Conservation (phyloP, 2,888 invertebrate genomes). For the Stenotaenia linearis region DNA sequence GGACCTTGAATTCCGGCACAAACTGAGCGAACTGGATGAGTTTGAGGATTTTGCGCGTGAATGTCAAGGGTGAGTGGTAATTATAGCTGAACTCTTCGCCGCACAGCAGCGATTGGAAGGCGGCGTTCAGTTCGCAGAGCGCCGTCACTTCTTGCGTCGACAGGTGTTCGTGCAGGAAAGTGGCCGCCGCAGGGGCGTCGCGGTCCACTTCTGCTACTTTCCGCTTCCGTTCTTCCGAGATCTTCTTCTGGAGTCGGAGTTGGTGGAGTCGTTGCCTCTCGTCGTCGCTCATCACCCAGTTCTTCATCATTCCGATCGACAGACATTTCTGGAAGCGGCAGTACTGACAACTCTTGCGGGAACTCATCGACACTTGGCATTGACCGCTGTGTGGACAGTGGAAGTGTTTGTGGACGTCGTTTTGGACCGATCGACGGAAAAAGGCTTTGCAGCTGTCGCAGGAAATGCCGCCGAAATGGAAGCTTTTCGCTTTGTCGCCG, state of each 20-base stretch:
- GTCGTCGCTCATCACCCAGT: slow-evolving; percentile 48
- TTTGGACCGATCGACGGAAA: slow-evolving; percentile 48
- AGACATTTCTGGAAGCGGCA: slow-evolving; percentile 47
- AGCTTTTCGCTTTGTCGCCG: slow-evolving; percentile 47
- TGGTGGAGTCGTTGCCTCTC: slow-evolving; percentile 37
- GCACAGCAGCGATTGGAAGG: background rate
- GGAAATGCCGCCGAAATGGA: slow-evolving; percentile 48
- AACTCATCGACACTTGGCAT: slow-evolving; percentile 44
- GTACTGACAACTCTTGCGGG: slow-evolving; percentile 46
- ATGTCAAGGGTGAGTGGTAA: background rate
- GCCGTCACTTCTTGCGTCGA: background rate
- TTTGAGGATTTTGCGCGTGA: background rate
- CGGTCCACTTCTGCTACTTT: background rate
- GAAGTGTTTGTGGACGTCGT: slow-evolving; percentile 45
- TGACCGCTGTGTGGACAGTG: slow-evolving; percentile 44
- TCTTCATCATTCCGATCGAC: slow-evolving; percentile 47
- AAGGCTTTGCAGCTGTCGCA: slow-evolving; percentile 49
- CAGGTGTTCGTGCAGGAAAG: background rate
- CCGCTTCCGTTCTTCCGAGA: background rate
- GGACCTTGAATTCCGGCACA: background rate
- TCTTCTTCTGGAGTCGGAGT: slow-evolving; percentile 39
- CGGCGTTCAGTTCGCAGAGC: background rate
- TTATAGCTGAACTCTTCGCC: background rate
- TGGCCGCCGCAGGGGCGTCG: background rate
- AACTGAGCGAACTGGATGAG: slow-evolving; percentile 6